Percentiles rank a stretch among this genome's conserved stretches.
Conservation (phyloP, 2,797 vertebrate species). For the Paguma larvata region DNA sequence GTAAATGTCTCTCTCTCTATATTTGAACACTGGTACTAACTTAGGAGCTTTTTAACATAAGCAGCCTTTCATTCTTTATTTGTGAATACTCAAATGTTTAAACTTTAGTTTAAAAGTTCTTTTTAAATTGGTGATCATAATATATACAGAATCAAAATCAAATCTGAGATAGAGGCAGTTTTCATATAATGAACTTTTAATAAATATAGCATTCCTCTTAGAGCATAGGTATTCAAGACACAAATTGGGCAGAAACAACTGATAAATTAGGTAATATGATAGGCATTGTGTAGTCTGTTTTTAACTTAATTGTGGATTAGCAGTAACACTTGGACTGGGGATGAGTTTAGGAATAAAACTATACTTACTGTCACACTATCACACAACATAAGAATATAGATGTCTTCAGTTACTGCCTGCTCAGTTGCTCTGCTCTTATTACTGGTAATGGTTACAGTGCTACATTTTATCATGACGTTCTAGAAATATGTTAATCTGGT, state of each 20-base stretch:
- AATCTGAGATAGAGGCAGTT: background rate
- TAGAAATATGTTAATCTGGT: background rate
- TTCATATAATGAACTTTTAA: slow-evolving; percentile 17
- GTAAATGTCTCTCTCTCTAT: background rate
- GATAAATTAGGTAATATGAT: background rate
- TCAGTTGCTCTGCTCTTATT: background rate
- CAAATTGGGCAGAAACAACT: background rate
- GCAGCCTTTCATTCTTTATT: background rate
- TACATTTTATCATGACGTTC: background rate
- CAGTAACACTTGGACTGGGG: background rate
- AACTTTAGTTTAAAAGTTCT: background rate
- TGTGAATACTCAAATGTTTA: background rate
- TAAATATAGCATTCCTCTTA: slow-evolving; percentile 16
- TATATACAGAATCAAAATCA: background rate
- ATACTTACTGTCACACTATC: background rate
- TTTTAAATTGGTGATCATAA: background rate
- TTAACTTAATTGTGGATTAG: background rate
- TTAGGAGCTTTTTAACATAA: background rate
- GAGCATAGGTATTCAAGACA: slow-evolving; percentile 22
- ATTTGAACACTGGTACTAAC: slow-evolving; percentile 1
- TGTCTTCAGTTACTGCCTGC: background rate
- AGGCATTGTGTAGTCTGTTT: background rate
- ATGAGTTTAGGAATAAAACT: background rate
- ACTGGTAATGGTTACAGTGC: background rate
- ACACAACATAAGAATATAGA: background rate